Percentiles rank a stretch among this genome's conserved stretches.
Evolutionary conservation across 2,113 vertebrate genomes (phyloP).

Genomic region (Archocentrus centrarchus): DNA sequence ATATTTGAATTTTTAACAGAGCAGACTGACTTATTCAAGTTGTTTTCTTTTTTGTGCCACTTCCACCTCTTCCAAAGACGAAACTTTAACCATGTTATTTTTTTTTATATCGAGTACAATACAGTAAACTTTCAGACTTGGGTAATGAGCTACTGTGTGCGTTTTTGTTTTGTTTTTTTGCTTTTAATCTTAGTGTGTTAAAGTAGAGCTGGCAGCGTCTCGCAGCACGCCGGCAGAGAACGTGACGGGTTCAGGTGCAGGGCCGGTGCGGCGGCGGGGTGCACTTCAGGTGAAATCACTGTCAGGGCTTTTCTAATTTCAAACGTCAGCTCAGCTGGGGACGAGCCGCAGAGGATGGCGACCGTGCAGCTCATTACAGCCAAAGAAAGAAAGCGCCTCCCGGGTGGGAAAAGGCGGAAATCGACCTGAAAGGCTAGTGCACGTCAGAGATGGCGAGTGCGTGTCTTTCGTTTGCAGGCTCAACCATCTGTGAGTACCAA

Average conservation of each 20-base stretch:
- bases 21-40: background rate
- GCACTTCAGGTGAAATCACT: conserved; percentile 23
- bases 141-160: background rate
- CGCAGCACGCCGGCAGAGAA: conserved; percentile 16
- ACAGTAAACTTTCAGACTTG: conserved; percentile 7
- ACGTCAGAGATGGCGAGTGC: background rate
- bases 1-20: background rate
- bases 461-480: background rate
- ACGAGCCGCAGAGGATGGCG: background rate
- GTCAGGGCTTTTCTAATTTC: conserved; percentile 37
- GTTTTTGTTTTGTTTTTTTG: background rate
- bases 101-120: background rate
- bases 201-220: background rate
- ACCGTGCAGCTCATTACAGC: conserved; percentile 15
- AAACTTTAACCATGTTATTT: background rate
- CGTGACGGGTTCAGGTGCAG: conserved; percentile 43
- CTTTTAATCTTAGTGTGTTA: conserved; percentile 1
- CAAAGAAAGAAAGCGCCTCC: conserved; percentile 18
- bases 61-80: conserved; percentile 9
- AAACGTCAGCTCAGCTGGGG: conserved; percentile 7
- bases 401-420: background rate
- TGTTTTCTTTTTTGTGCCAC: conserved; percentile 39
- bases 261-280: background rate
- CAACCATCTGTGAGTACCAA: conserved; percentile 47
- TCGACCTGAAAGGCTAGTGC: conserved; percentile 4